Conservation (phyloP, 2,888 invertebrate species). For the Tinea trinotella region DNA sequence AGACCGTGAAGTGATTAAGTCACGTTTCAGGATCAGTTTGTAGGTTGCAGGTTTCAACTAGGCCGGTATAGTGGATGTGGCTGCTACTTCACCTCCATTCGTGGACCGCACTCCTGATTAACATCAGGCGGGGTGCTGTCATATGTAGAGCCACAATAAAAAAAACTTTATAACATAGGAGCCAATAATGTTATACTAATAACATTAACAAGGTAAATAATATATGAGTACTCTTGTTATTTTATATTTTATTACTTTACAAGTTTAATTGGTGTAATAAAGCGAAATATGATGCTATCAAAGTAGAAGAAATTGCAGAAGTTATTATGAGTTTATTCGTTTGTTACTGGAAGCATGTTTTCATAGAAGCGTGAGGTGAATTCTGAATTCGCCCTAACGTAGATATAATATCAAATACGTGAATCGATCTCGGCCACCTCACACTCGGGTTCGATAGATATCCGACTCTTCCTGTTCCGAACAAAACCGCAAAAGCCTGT, state of each 20-base stretch:
- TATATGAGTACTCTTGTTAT: not conserved
- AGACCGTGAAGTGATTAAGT: no score
- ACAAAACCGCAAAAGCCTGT: not conserved
- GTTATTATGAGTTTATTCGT: constrained; percentile 35
- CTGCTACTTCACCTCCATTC: no score
- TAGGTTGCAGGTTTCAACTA: no score
- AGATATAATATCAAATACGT: constrained; percentile 16
- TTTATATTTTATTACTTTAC: not conserved
- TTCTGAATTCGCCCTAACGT: constrained; percentile 24
- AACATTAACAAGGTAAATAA: not conserved
- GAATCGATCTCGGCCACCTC: constrained; percentile 8
- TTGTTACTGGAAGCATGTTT: constrained; percentile 19
- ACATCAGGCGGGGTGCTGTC: no score
- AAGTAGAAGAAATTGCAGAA: constrained; percentile 25
- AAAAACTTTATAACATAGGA: no score
- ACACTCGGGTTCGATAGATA: not conserved
- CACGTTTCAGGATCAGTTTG: no score
- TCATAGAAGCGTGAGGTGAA: constrained; percentile 29
- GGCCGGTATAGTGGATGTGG: no score
- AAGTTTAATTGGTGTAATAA: constrained; percentile 16
- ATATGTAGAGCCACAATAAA: no score
- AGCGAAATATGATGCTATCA: constrained; percentile 28
- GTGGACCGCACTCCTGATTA: no score
- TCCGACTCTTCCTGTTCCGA: not conserved
- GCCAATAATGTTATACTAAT: no score